Conservation (phyloP, 2,113 vertebrate genomes). For the Glareola pratincola region DNA sequence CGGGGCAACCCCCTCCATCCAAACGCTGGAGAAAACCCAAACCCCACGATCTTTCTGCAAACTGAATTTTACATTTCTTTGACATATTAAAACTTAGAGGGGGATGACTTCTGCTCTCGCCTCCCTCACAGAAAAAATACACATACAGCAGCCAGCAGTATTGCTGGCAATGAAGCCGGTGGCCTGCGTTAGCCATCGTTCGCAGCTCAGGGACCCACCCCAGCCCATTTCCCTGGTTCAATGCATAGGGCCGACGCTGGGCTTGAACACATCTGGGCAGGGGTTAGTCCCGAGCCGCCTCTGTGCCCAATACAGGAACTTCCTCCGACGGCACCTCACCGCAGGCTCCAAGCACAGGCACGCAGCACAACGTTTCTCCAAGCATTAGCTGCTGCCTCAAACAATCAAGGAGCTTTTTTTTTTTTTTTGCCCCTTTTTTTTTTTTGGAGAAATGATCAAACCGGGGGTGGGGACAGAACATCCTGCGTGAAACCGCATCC, state of each 20-base stretch:
- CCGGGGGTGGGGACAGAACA: slow-evolving; percentile 82
- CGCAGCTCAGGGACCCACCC: not conserved
- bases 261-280: slow-evolving; percentile 55
- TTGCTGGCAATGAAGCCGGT: not conserved
- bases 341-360: slow-evolving; percentile 74
- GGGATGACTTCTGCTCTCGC: not conserved
- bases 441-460: slow-evolving; percentile 83
- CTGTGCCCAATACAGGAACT: slow-evolving; percentile 73
- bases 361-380: slow-evolving; percentile 76
- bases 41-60: not conserved
- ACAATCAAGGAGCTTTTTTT: slow-evolving; percentile 71
- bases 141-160: not conserved
- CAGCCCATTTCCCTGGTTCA: slow-evolving; percentile 42
- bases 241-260: slow-evolving; percentile 15
- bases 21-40: not conserved
- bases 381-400: slow-evolving; percentile 64
- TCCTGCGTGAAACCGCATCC: slow-evolving; percentile 99
- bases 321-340: slow-evolving; percentile 59
- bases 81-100: not conserved
- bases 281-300: slow-evolving; percentile 64
- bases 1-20: too few relatives aligned
- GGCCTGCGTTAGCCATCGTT: not conserved
- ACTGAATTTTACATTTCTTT: not conserved
- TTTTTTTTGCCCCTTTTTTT: slow-evolving; percentile 3
- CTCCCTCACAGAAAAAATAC: not conserved